Evolutionary conservation across 2,113 vertebrate species (phyloP), one percentile per base, ranked within the genome.

Genomic region (Dissostichus mawsoni): DNA sequence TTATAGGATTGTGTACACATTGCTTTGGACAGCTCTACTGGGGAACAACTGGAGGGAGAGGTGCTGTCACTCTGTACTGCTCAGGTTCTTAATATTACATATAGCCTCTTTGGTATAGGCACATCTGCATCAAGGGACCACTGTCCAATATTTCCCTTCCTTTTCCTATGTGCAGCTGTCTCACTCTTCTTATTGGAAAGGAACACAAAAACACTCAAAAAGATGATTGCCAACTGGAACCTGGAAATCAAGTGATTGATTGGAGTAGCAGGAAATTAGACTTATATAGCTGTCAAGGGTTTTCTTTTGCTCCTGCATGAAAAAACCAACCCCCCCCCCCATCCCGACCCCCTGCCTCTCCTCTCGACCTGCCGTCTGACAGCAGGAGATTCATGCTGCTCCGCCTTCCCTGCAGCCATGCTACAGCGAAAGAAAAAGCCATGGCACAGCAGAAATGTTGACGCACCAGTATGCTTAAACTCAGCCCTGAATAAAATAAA

Each of bases 21-120:
- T 61, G 48, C 75, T 83, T 64, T 79, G 64, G 83, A 74, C 74
- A 84, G 71, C 73, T 74, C 63, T 75, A 69, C 3, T 58, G 71
- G 72, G 69, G 70, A 66, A 80, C 23, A 59, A 83, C 81, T 86
- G 84, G 66, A 89, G 74, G 76, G 80, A 85, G 70, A 77, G 67
- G 67, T 68, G 78, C 71, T 5, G 81, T 82, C 75, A 76, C 76
- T 86, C 74, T 78, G 79, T 74, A 83, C 86, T 84, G 83, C 83
- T 83, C 55, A 5, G 41, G 70, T 88, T 78, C 80, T 75, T 77
- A 29, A 62, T 80, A 87, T 91, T 78, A 91, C 92, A 91, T 86
- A 93, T 81, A 94, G 95, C 91, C 95, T 97, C 96, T 98, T 98
- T 98, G 96, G 97, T 95, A 95, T 96, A 94, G 94, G 93, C 93